Evolutionary conservation across 2,113 vertebrate genomes (phyloP).

Genomic region (Microtus richardsoni): DNA sequence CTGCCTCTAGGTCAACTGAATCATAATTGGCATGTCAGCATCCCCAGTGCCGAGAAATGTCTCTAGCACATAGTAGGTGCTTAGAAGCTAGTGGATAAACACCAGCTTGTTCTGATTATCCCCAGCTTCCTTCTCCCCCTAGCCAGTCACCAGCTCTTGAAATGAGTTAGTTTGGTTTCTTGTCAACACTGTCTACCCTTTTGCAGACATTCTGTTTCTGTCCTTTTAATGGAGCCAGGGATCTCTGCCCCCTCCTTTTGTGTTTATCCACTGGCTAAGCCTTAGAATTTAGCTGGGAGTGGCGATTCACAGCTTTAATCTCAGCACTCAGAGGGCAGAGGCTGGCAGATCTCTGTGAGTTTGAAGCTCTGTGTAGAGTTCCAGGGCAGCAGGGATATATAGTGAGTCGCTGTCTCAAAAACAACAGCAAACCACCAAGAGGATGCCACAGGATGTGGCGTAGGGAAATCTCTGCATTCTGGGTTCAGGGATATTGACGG

Average conservation of each 20-base stretch:
- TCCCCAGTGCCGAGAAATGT: neutral
- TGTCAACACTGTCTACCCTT: neutral
- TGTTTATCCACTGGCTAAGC: neutral
- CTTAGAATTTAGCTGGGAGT: neutral
- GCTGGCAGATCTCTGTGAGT: neutral
- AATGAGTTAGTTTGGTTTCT: neutral
- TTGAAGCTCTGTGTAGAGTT: neutral
- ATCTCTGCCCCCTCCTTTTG: neutral
- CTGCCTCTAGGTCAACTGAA: neutral
- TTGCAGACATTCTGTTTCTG: conserved; percentile 48
- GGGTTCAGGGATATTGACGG: neutral
- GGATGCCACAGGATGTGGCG: neutral
- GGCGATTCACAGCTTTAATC: neutral
- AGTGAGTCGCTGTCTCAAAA: neutral
- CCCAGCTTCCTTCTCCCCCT: neutral
- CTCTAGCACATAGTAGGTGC: neutral
- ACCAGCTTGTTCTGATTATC: neutral
- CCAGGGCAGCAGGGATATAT: neutral
- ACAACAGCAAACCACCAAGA: neutral
- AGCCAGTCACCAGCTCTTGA: neutral
- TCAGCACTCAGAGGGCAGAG: neutral
- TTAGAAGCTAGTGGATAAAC: neutral
- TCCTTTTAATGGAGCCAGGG: neutral
- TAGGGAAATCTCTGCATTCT: neutral
- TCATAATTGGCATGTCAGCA: neutral